Evolutionary conservation across 1,140 invertebrate species (phyloP).

Genomic region (Penaeus indicus): DNA sequence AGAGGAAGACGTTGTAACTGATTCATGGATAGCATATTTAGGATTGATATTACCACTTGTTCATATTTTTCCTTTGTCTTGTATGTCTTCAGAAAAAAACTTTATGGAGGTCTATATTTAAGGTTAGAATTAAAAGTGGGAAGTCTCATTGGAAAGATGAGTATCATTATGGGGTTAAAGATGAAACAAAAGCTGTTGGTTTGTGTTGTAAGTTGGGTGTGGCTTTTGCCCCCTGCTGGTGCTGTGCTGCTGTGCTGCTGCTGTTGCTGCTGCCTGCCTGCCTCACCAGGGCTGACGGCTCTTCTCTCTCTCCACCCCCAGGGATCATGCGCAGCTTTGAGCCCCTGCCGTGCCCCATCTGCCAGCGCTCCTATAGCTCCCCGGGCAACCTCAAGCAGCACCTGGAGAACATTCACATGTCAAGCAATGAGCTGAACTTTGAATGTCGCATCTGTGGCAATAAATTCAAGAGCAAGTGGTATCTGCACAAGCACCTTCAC

Average conservation of each 20-base stretch:
- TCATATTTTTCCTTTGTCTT: too few species aligned
- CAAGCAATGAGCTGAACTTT: slow-evolving; percentile 66
- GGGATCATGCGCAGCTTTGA: slow-evolving; percentile 67
- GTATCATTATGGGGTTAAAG: background rate
- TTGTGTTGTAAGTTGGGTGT: slow-evolving; percentile 50
- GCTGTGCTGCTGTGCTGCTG: slow-evolving; percentile 56
- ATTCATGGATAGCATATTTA: too few species aligned
- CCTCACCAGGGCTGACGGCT: slow-evolving; percentile 66
- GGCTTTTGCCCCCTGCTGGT: slow-evolving; percentile 42
- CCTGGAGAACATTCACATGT: slow-evolving; percentile 67
- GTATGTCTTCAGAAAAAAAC: too few species aligned
- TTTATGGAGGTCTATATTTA: too few species aligned
- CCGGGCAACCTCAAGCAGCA: slow-evolving; percentile 67
- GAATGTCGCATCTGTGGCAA: slow-evolving; percentile 66
- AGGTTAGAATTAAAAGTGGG: too few species aligned
- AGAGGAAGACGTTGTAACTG: too few species aligned
- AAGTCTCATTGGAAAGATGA: background rate
- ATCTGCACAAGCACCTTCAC: slow-evolving; percentile 66
- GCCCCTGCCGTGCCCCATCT: slow-evolving; percentile 67
- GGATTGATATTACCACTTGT: too few species aligned
- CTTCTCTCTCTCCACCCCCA: slow-evolving; percentile 65
- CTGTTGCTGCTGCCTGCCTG: slow-evolving; percentile 60
- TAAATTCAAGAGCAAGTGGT: slow-evolving; percentile 67
- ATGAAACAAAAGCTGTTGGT: slow-evolving; percentile 51
- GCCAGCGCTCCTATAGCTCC: slow-evolving; percentile 67